A percentile compares a stretch with the other conserved stretches of the same genome.
These are phyloP conservation scores for Toxonevra muliebris DNA, from an alignment of 2,888 invertebrate species.

Conservation along the genomic window DNA sequence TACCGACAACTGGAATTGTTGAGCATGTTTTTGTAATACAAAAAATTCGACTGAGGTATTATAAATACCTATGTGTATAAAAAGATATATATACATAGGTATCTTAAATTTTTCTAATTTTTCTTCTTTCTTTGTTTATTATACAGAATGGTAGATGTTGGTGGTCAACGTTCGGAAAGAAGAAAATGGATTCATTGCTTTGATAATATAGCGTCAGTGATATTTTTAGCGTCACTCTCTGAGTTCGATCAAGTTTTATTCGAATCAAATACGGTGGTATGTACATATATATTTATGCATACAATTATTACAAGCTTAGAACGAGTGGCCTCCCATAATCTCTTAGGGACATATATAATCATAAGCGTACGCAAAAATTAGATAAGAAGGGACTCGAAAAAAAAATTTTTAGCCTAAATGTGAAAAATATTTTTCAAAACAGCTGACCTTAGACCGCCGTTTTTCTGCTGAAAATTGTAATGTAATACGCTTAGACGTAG, in stretches of 20 bases:
- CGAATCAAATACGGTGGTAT: conserved; percentile 99
- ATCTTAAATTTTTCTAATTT: not conserved
- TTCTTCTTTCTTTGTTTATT: not conserved
- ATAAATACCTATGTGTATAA: no score
- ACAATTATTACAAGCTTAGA: not conserved
- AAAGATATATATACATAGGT: no score
- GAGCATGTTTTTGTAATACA: conserved; percentile 99
- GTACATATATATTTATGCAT: not conserved
- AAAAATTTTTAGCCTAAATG: no score
- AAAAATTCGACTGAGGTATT: conserved; percentile 99
- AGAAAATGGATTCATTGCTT: conserved; percentile 99
- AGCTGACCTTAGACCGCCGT: no score
- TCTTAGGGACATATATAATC: no score
- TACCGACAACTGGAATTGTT: conserved; percentile 99
- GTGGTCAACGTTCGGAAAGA: conserved; percentile 99
- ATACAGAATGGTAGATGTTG: conserved; percentile 99
- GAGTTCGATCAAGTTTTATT: conserved; percentile 99
- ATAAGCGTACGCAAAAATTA: no score
- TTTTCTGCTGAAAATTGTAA: no score
- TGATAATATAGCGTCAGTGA: conserved; percentile 99
- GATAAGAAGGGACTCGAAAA: no score
- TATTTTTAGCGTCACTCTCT: conserved; percentile 99
- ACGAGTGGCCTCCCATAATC: no score
- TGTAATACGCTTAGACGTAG: no score
- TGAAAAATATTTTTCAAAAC: no score